Evolutionary conservation across 2,888 invertebrate species (phyloP).

Genomic region (Pollenia griseotomentosa): DNA sequence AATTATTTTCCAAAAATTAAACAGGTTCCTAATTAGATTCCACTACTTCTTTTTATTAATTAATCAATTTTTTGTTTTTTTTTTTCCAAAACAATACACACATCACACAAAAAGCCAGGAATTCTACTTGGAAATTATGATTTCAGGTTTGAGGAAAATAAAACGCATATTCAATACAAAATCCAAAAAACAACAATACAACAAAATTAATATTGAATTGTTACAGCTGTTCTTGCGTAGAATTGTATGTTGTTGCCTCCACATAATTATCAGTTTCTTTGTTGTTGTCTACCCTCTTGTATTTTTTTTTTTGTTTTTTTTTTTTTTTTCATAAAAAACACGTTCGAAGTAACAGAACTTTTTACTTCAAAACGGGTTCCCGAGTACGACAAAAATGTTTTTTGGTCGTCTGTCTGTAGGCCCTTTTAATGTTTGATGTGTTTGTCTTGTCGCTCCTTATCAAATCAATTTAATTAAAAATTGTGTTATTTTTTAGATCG

Average conservation of each 20-base stretch:
- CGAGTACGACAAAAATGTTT: slow-evolving; percentile 5
- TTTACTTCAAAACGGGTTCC: neutral
- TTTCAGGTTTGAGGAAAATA: slow-evolving; percentile 67
- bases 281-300: neutral
- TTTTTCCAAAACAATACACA: slow-evolving; percentile 6
- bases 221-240: slow-evolving; percentile 61
- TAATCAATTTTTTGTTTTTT: neutral
- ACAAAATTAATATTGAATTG: slow-evolving; percentile 31
- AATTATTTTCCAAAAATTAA: slow-evolving; percentile 17
- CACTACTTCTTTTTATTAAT: slow-evolving; percentile 27
- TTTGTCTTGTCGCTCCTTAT: slow-evolving; percentile 56
- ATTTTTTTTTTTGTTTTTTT: neutral
- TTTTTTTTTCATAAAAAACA: neutral
- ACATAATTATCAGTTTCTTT: slow-evolving; percentile 30
- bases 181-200: neutral
- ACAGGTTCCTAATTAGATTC: slow-evolving; percentile 63
- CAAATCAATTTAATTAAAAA: slow-evolving; percentile 72
- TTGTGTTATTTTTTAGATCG: slow-evolving; percentile 60
- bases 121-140: slow-evolving; percentile 67
- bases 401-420: neutral
- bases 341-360: slow-evolving; percentile 45
- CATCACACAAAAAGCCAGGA: slow-evolving; percentile 1
- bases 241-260: neutral
- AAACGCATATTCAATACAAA: slow-evolving; percentile 38
- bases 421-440: slow-evolving; percentile 34